Conservation (phyloP, 2,797 vertebrate species). For the Myotis planiceps region DNA sequence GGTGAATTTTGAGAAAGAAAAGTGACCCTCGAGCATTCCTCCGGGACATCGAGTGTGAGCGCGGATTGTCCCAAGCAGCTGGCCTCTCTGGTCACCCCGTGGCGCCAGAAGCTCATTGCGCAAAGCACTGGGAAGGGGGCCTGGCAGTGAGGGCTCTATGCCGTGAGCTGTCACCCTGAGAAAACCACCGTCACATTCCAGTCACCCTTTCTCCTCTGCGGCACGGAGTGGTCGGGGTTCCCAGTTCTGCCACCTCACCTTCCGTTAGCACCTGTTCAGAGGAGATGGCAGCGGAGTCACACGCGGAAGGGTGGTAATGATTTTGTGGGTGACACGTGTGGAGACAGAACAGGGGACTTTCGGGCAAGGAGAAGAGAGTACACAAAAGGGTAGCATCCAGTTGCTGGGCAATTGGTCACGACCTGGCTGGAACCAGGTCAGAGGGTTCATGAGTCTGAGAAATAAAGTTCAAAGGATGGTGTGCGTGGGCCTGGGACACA, state of each 20-base stretch:
- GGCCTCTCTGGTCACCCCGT: neutral
- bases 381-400: neutral
- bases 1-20: neutral
- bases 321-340: neutral
- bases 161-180: too few relatives aligned
- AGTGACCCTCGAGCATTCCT: neutral
- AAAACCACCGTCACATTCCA: rapidly evolving
- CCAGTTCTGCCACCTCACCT: neutral
- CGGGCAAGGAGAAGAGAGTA: neutral
- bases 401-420: neutral
- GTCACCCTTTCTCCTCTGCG: rapidly evolving
- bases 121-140: neutral
- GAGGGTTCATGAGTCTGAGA: neutral
- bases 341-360: neutral
- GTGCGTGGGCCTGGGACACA: neutral
- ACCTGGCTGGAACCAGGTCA: neutral
- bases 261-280: neutral
- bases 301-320: rapidly evolving
- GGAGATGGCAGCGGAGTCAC: neutral
- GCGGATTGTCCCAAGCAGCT: too few relatives aligned
- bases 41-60: rapidly evolving
- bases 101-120: rapidly evolving
- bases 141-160: neutral
- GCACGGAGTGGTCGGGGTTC: neutral
- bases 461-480: neutral